Conservation (phyloP, 2,888 invertebrate genomes). For the Leucophenga maculata region DNA sequence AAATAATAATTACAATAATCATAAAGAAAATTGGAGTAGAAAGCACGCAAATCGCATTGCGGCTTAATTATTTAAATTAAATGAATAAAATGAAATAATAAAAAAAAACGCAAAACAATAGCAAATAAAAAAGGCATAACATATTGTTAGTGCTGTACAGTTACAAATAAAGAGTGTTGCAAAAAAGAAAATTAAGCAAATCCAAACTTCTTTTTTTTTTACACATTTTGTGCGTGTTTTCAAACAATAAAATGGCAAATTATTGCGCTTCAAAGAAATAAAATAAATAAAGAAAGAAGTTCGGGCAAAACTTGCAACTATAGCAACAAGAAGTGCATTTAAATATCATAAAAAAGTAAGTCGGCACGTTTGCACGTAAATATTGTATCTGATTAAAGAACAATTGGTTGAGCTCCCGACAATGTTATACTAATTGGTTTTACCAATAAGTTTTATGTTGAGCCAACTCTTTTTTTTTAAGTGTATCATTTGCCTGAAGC, state of each 20-base stretch:
- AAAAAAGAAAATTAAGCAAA: neutral
- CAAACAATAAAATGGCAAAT: slow-evolving; percentile 47
- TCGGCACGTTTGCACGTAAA: neutral
- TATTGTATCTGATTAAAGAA: neutral
- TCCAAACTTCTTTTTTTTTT: neutral
- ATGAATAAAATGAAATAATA: neutral
- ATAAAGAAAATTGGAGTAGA: slow-evolving; percentile 8
- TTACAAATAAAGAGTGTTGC: neutral
- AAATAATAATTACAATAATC: neutral
- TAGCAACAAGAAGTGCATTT: neutral
- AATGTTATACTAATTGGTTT: too few relatives aligned
- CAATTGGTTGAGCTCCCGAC: too few relatives aligned
- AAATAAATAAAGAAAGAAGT: slow-evolving; percentile 1
- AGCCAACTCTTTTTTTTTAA: too few relatives aligned
- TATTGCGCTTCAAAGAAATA: slow-evolving; percentile 20
- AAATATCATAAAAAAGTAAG: neutral
- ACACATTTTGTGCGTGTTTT: slow-evolving; percentile 45
- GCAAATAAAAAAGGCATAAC: slow-evolving; percentile 2
- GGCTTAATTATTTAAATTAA: neutral
- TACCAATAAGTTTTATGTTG: too few relatives aligned
- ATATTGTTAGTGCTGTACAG: neutral
- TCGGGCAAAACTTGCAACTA: slow-evolving; percentile 17
- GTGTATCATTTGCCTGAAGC: too few relatives aligned
- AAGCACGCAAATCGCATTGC: slow-evolving; percentile 1
- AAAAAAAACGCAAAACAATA: neutral